phyloP scores from a whole-genome alignment of 2,113 vertebrate genomes.

The Anarhynchus alexandrinus region DNA sequence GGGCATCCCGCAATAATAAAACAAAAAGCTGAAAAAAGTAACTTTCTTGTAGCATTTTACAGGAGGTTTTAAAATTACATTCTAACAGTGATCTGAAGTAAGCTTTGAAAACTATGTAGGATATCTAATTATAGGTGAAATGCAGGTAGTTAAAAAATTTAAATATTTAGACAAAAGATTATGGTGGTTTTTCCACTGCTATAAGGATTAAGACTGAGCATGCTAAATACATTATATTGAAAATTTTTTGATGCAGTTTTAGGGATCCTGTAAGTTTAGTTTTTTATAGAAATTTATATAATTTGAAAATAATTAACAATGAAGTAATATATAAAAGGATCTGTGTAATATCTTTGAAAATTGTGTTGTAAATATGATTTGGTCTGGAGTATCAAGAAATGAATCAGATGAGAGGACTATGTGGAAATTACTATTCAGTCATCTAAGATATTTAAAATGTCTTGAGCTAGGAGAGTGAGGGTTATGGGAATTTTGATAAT shows the following conservation, averaged over 20 bases:
- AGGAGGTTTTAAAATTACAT: not conserved
- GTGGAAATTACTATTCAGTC: not conserved
- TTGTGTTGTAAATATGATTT: not conserved
- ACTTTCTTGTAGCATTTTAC: not conserved
- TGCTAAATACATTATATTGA: not conserved
- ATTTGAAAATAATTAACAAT: not conserved
- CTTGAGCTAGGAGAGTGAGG: not conserved
- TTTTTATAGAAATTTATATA: not conserved
- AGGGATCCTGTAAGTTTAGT: not conserved
- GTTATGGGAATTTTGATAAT: not conserved
- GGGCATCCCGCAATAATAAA: not conserved
- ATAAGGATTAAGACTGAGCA: not conserved
- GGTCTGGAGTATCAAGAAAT: not conserved
- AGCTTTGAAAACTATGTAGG: not conserved
- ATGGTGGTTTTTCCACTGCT: not conserved
- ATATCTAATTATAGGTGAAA: not conserved
- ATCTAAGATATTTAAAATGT: not conserved
- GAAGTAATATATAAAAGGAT: not conserved
- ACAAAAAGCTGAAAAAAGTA: not conserved
- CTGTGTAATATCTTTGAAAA: not conserved
- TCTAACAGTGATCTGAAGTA: not conserved
- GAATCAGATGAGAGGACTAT: not conserved
- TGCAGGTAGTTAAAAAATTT: not conserved
- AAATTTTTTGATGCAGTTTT: not conserved
- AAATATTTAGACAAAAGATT: not conserved